A percentile compares a stretch with the other conserved stretches of the same genome.
phyloP scores from a whole-genome alignment of 2,797 vertebrate species.

The Enteromius thamalakanensis region DNA sequence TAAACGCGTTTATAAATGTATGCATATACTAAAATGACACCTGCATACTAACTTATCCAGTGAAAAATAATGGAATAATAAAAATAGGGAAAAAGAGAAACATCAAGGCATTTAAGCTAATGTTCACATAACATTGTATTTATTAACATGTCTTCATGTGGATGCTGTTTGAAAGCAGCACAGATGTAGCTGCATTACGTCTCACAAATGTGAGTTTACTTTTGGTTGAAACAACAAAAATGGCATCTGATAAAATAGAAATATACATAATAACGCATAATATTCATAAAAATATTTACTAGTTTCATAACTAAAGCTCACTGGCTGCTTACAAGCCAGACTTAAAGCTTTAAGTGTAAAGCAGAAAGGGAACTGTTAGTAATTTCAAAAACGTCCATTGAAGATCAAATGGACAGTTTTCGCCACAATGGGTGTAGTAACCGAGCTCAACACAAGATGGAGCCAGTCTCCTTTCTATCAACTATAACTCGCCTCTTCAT shows the following conservation, averaged over 20 bases:
- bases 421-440: background rate
- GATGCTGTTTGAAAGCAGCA: background rate
- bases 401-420: background rate
- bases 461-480: conserved; percentile 4
- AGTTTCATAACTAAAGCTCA: background rate
- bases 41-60: background rate
- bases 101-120: background rate
- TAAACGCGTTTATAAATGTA: background rate
- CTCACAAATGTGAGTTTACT: background rate
- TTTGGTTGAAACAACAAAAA: no score
- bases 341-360: background rate
- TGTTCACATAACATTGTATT: background rate
- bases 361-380: background rate
- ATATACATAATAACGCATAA: background rate
- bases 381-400: background rate
- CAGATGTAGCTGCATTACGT: background rate
- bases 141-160: background rate
- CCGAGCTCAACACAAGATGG: conserved; percentile 17
- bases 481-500: background rate
- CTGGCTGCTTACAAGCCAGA: background rate
- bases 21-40: background rate
- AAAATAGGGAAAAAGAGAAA: background rate
- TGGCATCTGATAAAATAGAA: background rate
- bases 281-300: background rate
- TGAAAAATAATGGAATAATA: background rate